These are phyloP conservation scores for Peromyscus leucopus DNA, from an alignment of 2,113 vertebrate genomes.

Conservation along the genomic window DNA sequence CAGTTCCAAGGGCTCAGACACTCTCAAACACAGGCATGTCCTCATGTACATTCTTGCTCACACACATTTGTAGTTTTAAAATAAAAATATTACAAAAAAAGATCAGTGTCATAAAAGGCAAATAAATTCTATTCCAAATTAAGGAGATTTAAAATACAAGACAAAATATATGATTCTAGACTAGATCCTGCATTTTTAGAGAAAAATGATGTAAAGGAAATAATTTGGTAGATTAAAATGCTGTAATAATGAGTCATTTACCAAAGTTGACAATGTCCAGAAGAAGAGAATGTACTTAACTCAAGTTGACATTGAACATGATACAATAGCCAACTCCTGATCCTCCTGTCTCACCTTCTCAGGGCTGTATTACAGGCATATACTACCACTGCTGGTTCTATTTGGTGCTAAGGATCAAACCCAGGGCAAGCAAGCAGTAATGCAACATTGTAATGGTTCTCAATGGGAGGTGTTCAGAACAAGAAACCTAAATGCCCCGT, in stretches of 20 bases:
- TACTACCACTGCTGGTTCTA: background rate
- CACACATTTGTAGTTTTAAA: background rate
- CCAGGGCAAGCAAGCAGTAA: background rate
- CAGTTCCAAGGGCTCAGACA: background rate
- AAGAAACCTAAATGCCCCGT: background rate
- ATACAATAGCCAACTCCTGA: background rate
- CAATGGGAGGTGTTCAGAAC: background rate
- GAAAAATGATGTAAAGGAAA: slow-evolving; percentile 11
- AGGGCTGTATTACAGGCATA: background rate
- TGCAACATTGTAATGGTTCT: background rate
- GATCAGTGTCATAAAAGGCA: slow-evolving; percentile 5
- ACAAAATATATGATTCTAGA: background rate
- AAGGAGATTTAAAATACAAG: slow-evolving; percentile 19
- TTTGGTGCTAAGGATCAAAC: background rate
- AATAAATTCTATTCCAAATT: background rate
- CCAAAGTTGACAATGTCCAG: background rate
- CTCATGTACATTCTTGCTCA: background rate
- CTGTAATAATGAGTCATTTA: background rate
- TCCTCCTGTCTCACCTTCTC: background rate
- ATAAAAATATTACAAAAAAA: background rate
- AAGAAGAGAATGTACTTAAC: slow-evolving; percentile 13
- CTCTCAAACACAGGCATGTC: background rate
- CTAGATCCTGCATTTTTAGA: background rate
- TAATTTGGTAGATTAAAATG: background rate
- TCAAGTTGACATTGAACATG: background rate